Conservation (phyloP, 2,113 vertebrate species). For the Neofelis nebulosa region DNA sequence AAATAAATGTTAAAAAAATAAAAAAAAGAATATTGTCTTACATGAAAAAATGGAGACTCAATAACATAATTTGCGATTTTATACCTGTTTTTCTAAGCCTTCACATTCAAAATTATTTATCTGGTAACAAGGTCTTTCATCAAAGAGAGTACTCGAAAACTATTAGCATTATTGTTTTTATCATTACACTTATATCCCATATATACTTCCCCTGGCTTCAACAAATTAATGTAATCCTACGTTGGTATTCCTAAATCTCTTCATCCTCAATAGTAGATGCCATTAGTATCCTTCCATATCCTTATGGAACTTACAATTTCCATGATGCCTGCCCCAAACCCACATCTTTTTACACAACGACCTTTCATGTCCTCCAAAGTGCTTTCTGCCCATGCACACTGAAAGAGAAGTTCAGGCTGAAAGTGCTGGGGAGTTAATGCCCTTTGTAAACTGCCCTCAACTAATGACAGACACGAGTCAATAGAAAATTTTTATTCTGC, state of each 20-base stretch:
- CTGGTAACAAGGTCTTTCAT: background rate
- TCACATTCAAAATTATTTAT: background rate
- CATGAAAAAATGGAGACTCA: background rate
- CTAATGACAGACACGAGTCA: background rate
- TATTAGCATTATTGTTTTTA: background rate
- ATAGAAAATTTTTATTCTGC: background rate
- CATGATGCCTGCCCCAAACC: background rate
- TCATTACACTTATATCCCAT: background rate
- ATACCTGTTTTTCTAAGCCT: background rate
- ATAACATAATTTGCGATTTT: background rate
- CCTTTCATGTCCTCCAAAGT: background rate
- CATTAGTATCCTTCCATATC: background rate
- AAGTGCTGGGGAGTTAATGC: background rate
- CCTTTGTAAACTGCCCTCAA: background rate
- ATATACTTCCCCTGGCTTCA: background rate
- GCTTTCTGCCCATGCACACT: background rate
- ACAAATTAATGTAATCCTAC: background rate
- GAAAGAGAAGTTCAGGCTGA: background rate
- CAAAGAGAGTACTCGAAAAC: background rate
- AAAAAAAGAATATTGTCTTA: background rate
- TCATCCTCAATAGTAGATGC: background rate
- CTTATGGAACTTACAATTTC: background rate
- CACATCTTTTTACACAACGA: fast-evolving
- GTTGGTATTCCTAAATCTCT: background rate
- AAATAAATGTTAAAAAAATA: no score